Base-by-base conservation (phyloP, 35 echinoderm and acorn worm genomes). In the Lytechinus pictus region DNA sequence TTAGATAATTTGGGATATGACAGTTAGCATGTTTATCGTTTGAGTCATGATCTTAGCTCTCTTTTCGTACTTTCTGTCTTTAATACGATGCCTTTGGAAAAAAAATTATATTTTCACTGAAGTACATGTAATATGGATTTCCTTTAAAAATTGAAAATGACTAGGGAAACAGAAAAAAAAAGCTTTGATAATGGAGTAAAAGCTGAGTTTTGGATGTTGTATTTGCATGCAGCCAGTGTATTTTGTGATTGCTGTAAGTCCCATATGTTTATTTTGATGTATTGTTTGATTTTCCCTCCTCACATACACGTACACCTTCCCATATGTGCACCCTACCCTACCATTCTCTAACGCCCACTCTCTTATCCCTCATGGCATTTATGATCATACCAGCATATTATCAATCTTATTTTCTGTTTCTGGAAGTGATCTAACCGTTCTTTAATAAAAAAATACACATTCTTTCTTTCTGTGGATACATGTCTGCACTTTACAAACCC, bases 201-300 rank as follows among this genome's bases (percentile, higher is more conserved):
- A n/a, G 0, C 16, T 6, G 14, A 79, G 66, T 79, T 79, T 44
- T 79, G 16, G 21, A 79, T 79, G 66, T 71, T 5, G 16, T 79
- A 79, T 79, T 5, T 79, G 66, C 66, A 79, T 79, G 66, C 66
- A 79, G 66, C 66, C 16, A 79, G 66, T 79, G 66, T 79, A 79
- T 79, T 79, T 79, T 19, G 16, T 79, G 16, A 79, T 13, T 13
- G 19, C 66, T 79, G 66, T 79, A 79, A 79, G 66, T 79, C 66
- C 66, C 66, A 79, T 24, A 79, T 79, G 66, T 79, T 79, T 79
- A n/a, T 79, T 79, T 24, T 79, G 66, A 79, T 79, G 66, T 79
- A 79, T 79, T 79, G 66, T 79, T 79, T 79, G 66, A 79, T n/a
- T 19, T 0, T 44, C 33, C 33, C 33, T 44, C 33, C 33, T 44